A percentile compares a stretch with the other conserved stretches of the same genome.
phyloP scores from a whole-genome alignment of 2,888 invertebrate genomes.

The Callosobruchus maculatus region DNA sequence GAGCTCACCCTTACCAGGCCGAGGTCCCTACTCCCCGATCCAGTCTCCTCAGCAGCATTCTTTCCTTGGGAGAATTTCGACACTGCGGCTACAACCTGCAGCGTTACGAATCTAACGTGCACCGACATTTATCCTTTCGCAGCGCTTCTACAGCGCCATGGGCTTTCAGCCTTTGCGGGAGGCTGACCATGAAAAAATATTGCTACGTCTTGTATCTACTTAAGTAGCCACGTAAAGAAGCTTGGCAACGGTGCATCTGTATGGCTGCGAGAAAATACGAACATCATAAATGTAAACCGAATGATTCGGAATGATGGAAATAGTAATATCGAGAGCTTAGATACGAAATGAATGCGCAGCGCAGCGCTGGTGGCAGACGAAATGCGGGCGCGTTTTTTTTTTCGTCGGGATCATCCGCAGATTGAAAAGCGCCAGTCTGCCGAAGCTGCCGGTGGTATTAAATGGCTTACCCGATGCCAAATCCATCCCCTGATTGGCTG shows the following conservation, averaged over 20 bases:
- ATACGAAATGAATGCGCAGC: slow-evolving; percentile 5
- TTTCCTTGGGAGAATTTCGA: too few relatives aligned
- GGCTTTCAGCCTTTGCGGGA: too few relatives aligned
- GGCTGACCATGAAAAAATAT: too few relatives aligned
- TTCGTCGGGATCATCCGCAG: slow-evolving; percentile 21
- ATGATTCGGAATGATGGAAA: slow-evolving; percentile 7
- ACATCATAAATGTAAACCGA: neutral
- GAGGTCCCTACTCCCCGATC: too few relatives aligned
- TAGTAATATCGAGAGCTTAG: slow-evolving; percentile 19
- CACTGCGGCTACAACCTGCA: too few relatives aligned
- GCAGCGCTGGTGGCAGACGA: slow-evolving; percentile 11
- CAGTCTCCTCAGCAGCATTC: too few relatives aligned
- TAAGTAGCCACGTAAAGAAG: neutral
- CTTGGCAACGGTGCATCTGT: neutral
- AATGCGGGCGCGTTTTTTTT: slow-evolving; percentile 26
- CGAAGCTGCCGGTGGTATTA: slow-evolving; percentile 18
- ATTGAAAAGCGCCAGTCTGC: slow-evolving; percentile 12
- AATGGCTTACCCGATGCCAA: slow-evolving; percentile 23
- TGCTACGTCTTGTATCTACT: too few relatives aligned
- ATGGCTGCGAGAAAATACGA: neutral
- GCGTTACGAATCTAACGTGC: too few relatives aligned
- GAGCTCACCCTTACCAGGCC: too few relatives aligned
- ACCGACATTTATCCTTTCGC: too few relatives aligned
- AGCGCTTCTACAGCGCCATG: too few relatives aligned
- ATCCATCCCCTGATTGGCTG: slow-evolving; percentile 39